Conservation (phyloP, 2,797 vertebrate species). For the Lutjanus campechanus region DNA sequence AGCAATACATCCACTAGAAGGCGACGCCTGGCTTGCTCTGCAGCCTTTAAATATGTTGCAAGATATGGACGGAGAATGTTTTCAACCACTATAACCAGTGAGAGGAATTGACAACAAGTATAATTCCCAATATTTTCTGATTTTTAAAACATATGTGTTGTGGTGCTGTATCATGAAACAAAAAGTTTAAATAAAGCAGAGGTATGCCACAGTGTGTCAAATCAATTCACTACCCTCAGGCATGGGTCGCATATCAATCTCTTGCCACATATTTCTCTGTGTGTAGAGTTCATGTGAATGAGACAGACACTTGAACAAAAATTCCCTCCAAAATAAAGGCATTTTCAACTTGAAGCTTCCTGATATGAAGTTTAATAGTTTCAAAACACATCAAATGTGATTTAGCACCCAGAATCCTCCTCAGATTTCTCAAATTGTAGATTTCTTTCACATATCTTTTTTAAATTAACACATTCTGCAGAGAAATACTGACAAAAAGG, state of each 20-base stretch:
- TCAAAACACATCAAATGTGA: not conserved
- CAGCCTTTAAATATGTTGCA: no score
- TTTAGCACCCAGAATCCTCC: not conserved
- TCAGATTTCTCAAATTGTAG: not conserved
- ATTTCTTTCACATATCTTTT: not conserved
- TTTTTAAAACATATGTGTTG: no score
- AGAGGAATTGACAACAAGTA: no score
- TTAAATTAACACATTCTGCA: not conserved
- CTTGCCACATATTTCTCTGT: conserved; percentile 23
- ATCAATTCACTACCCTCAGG: conserved; percentile 41
- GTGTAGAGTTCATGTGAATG: not conserved
- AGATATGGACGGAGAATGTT: no score
- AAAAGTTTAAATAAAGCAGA: conserved; percentile 42
- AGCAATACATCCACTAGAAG: no score
- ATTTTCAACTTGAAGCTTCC: not conserved
- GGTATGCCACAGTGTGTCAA: conserved; percentile 37
- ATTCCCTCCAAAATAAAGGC: not conserved
- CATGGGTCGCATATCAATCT: conserved; percentile 42
- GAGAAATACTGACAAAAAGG: no score
- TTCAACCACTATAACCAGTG: no score
- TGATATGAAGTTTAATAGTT: not conserved
- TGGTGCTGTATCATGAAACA: conserved; percentile 46
- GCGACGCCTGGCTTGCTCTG: no score
- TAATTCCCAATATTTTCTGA: no score
- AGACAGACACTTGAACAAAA: not conserved